These are phyloP conservation scores for Vespertilio murinus DNA, from an alignment of 2,797 vertebrate species.

Conservation along the genomic window DNA sequence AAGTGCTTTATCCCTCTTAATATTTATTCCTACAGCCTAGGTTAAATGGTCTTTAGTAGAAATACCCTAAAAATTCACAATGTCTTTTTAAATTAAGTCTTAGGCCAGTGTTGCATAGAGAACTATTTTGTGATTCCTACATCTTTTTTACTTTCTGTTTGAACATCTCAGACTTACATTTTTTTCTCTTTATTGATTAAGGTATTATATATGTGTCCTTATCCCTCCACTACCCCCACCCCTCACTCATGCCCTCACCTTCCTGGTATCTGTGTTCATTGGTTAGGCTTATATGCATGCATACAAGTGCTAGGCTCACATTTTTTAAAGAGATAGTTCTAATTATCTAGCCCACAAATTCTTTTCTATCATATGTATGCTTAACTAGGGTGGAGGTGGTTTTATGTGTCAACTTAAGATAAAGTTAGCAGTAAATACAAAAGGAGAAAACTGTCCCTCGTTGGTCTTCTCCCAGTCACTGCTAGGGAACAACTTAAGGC, in stretches of 20 bases:
- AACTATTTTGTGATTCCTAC: slow-evolving; percentile 15
- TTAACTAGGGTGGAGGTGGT: background rate
- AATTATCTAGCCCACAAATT: background rate
- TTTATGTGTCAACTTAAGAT: background rate
- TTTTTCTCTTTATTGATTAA: background rate
- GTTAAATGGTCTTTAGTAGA: background rate
- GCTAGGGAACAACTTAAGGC: background rate
- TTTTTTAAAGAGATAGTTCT: slow-evolving; percentile 1
- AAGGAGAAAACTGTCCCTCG: background rate
- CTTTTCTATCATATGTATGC: background rate
- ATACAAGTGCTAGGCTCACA: background rate
- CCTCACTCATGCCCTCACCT: background rate
- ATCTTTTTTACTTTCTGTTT: background rate
- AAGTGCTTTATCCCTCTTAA: background rate
- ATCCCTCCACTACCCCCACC: background rate
- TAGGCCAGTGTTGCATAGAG: background rate
- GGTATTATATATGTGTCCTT: background rate
- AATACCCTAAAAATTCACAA: slow-evolving; percentile 7
- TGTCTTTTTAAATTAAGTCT: slow-evolving; percentile 40
- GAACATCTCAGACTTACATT: background rate
- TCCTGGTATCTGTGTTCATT: background rate
- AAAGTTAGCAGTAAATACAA: slow-evolving; percentile 19
- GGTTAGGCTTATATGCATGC: background rate
- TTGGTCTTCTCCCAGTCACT: background rate
- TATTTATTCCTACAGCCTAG: background rate